These are phyloP conservation scores for Zingel zingel DNA, from an alignment of 2,113 vertebrate genomes.

Conservation along the genomic window DNA sequence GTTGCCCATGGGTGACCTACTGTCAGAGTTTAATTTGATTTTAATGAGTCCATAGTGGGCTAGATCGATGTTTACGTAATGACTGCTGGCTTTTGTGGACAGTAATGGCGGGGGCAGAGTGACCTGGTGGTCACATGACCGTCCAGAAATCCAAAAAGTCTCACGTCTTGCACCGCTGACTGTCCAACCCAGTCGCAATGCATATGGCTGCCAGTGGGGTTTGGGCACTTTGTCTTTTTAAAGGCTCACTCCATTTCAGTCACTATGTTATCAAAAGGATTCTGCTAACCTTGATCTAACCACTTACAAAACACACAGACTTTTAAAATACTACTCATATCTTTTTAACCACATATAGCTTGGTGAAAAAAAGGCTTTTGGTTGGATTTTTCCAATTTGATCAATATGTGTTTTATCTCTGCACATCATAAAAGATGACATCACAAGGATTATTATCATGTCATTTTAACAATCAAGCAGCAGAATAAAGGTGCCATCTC, in stretches of 20 bases:
- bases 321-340: too few species aligned
- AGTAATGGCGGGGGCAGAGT: neutral
- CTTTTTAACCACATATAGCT: too few species aligned
- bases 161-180: conserved; percentile 18
- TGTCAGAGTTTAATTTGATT: conserved; percentile 69
- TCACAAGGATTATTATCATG: too few species aligned
- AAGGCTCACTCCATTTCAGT: neutral
- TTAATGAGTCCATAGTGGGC: conserved; percentile 62
- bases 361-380: too few species aligned
- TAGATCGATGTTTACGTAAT: conserved; percentile 34
- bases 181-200: conserved; percentile 9
- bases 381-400: too few species aligned
- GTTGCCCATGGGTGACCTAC: conserved; percentile 60
- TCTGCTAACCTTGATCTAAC: too few species aligned
- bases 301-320: too few species aligned
- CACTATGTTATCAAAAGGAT: neutral
- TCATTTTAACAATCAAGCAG: too few species aligned
- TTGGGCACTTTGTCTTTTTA: neutral
- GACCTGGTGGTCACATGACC: conserved; percentile 17
- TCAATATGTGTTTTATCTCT: too few species aligned
- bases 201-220: neutral
- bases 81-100: conserved; percentile 33
- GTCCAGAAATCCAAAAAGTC: conserved; percentile 6
- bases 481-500: too few species aligned
- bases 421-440: too few species aligned